Percentiles rank a stretch among this genome's conserved stretches.
Evolutionary conservation across 2,113 vertebrate species (phyloP).

Genomic region (Gobiocypris rarus): DNA sequence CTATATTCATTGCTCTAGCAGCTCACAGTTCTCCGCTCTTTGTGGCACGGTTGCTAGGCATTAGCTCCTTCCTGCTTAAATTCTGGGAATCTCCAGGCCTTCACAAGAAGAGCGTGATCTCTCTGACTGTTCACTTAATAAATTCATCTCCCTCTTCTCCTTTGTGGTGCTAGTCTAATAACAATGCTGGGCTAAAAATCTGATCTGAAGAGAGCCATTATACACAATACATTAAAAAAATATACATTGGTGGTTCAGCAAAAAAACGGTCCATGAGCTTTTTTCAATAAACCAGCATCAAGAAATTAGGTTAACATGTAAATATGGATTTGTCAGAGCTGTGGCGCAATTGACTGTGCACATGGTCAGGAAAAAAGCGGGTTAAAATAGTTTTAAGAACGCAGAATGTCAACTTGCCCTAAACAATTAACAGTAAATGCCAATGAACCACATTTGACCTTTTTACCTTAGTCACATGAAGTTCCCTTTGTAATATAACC

Average conservation of each 20-base stretch:
- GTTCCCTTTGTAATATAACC: not conserved
- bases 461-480: not conserved
- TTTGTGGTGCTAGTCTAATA: not conserved
- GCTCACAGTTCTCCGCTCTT: conserved; percentile 7
- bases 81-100: conserved; percentile 28
- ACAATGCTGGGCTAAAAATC: not conserved
- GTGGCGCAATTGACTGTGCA: not conserved
- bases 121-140: conserved; percentile 24
- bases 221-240: not conserved
- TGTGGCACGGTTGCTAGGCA: conserved; percentile 29
- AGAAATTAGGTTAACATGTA: not conserved
- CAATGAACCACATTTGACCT: not conserved
- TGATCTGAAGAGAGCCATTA: not conserved
- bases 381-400: not conserved
- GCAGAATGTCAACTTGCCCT: not conserved
- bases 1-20: not conserved
- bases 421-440: not conserved
- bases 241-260: not conserved
- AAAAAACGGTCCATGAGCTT: not conserved
- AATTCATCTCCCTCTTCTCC: conserved; percentile 28
- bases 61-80: conserved; percentile 25
- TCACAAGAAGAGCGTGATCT: conserved; percentile 36
- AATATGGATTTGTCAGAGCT: not conserved
- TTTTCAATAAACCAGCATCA: too few relatives aligned
- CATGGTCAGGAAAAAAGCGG: not conserved